Conservation (phyloP, 1,140 invertebrate genomes). For the Maniola jurtina region DNA sequence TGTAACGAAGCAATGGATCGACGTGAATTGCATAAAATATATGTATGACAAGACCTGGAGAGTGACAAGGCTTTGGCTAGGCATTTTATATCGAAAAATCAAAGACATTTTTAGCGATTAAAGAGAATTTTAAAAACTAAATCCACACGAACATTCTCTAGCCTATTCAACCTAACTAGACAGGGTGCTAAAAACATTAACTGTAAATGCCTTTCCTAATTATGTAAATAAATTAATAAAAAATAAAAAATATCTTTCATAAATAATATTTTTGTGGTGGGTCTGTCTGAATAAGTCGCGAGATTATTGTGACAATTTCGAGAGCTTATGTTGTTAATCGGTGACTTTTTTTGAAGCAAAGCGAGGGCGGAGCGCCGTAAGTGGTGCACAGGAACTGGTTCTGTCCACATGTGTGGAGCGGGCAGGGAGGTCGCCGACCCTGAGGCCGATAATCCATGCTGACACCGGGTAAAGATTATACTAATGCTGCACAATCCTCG, state of each 20-base stretch:
- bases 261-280: background rate
- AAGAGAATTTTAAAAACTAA: no score
- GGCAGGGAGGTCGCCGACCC: constrained; percentile 56
- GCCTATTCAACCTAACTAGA: no score
- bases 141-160: no score
- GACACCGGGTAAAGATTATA: constrained; percentile 45
- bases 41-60: no score
- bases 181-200: no score
- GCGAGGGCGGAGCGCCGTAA: constrained; percentile 47
- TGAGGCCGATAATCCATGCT: constrained; percentile 57
- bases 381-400: constrained; percentile 72
- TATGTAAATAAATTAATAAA: no score
- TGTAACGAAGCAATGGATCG: no score
- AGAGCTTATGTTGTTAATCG: constrained; percentile 11
- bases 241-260: background rate
- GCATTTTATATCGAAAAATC: no score
- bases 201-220: no score
- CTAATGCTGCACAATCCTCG: constrained; percentile 40
- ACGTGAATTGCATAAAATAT: no score
- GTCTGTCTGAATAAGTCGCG: background rate
- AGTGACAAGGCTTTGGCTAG: no score
- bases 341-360: constrained; percentile 24
- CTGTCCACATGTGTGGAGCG: constrained; percentile 61
- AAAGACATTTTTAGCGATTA: no score
- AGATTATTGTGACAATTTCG: constrained; percentile 11